Evolutionary conservation across 1,140 invertebrate species (phyloP), one percentile per base, ranked within the genome.

Genomic region (Myzus persicae): DNA sequence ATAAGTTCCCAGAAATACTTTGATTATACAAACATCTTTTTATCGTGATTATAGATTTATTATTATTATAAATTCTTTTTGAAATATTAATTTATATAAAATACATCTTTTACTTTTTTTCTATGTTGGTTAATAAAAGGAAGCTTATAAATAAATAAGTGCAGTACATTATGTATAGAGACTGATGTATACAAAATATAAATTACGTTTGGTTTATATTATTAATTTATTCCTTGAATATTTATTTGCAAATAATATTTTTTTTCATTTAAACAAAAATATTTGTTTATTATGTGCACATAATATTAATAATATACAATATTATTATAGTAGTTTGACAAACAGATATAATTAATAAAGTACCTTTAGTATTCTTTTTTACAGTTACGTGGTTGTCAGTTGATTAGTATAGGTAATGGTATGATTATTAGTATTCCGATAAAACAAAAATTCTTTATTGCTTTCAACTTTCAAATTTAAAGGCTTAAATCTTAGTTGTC

Each of bases 151-250:
- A 76, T 36, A 76, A 76, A 76, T 76, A 18, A 76, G 31, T n/a
- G 59, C n/a, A 76, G n/a, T n/a, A 67, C n/a, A n/a, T 76, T 76
- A n/a, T 76, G 14, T n/a, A 76, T 6, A 76, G n/a, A 76, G 1
- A 76, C 14, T 76, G n/a, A n/a, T 76, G 18, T 18, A 7, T 76
- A 76, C n/a, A 76, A 67, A n/a, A 76, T 76, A n/a, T n/a, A 1
- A n/a, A 76, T n/a, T n/a, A 36, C 18, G 59, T 76, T 76, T 36
- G 31, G 14, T 76, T 36, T n/a, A 18, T 76, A 76, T 76, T n/a
- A 76, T n/a, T 76, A n/a, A 76, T 76, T n/a, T 76, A 76, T 76
- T 76, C 31, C 59, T 76, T 14, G 59, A 76, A 76, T 76, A 76
- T 76, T 76, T 76, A 76, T n/a, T 67, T 4, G 11, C 3, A 76